A percentile compares a stretch with the other conserved stretches of the same genome.
Conservation (phyloP, 2,113 vertebrate genomes). For the Trinectes maculatus region DNA sequence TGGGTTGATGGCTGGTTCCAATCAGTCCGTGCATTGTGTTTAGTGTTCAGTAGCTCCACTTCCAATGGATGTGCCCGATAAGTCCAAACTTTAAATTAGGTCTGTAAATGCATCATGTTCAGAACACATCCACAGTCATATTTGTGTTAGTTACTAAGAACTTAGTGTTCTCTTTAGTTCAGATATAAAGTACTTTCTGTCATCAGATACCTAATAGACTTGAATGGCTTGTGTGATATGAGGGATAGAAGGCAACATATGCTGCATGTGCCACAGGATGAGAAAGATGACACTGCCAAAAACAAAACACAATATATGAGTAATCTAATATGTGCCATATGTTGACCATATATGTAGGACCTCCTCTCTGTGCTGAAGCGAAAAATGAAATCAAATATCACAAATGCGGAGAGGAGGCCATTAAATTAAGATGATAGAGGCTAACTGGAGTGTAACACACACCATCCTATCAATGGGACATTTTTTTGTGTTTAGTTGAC, state of each 20-base stretch:
- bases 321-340: constrained; percentile 80
- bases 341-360: constrained; percentile 70
- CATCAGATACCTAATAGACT: constrained; percentile 57
- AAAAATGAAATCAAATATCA: constrained; percentile 80
- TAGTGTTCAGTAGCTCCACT: too few species aligned
- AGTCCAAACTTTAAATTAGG: too few species aligned
- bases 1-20: too few species aligned
- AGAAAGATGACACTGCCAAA: constrained; percentile 69
- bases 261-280: constrained; percentile 64
- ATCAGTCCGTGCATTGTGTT: too few species aligned
- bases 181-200: constrained; percentile 41
- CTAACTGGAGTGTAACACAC: constrained; percentile 52
- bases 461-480: constrained; percentile 54
- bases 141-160: constrained; percentile 13
- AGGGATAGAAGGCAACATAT: constrained; percentile 71
- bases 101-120: too few species aligned
- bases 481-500: constrained; percentile 67
- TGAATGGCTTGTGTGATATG: constrained; percentile 67
- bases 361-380: constrained; percentile 41
- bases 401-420: constrained; percentile 59
- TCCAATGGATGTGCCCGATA: too few species aligned
- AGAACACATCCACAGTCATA: too few species aligned
- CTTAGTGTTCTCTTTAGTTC: constrained; percentile 4
- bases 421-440: constrained; percentile 67
- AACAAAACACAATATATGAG: constrained; percentile 76